Evolutionary conservation across 1,140 invertebrate genomes (phyloP), one percentile per base, ranked within the genome.

Genomic region (Globodera rostochiensis): DNA sequence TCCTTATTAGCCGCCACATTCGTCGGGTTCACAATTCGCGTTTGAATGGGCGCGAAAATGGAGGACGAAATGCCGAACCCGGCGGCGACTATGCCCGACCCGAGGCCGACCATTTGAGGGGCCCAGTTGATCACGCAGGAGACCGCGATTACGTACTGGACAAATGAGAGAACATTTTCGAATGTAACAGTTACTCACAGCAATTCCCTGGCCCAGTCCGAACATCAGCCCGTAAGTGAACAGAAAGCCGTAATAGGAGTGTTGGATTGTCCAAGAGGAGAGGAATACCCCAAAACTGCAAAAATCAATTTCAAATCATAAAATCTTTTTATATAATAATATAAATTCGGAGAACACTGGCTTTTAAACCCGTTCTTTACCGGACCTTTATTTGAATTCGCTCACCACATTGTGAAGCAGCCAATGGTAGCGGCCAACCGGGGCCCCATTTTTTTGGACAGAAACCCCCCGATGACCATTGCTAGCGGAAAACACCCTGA

Each of bases 61-160:
- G 86, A 88, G 21, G 88, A 86, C 7, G 87, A 87, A 15, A 90
- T 76, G 0, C 88, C 88, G 74, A 89, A 89, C 21, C 88, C 88
- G n/a, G 87, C 88, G n/a, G 88, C 88, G 4, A 89, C 88, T 19
- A 89, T 86, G 21, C 88, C 88, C 8, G 84, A 85, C 9, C 79
- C 84, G 19, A 86, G 49, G 7, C 88, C 88, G 47, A 89, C 88
- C 80, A 84, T 84, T 71, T 88, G 76, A 6, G 88, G 88, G 4
- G 87, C 87, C 88, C 88, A 89, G 79, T 90, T 89, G 21, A 89
- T 90, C 60, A 90, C 88, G 50, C 85, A 85, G 9, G 85, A 77
- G 9, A 89, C 88, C 13, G 88, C 83, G n/a, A 86, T 84, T 15
- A 88, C 87, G 49, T 71, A 80, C 80, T 71, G 46, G 7, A 80